A percentile compares a stretch with the other conserved stretches of the same genome.
phyloP scores from a whole-genome alignment of 2,888 invertebrate genomes.

The Lasioglossum pauxillum region DNA sequence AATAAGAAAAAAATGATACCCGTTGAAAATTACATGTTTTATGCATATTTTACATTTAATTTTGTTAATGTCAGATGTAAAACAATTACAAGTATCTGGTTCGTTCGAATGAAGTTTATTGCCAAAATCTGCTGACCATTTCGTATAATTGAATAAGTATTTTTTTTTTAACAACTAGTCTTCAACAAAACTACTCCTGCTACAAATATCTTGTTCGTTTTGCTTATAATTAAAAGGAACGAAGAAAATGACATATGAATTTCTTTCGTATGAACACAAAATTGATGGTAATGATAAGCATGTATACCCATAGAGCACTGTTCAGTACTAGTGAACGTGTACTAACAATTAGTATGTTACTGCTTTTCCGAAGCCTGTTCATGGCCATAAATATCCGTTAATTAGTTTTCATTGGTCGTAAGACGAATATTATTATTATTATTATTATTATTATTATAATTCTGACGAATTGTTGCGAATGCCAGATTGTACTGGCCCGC shows the following conservation, averaged over 20 bases:
- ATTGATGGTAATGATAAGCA: conserved; percentile 54
- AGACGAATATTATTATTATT: conserved; percentile 40
- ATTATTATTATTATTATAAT: conserved; percentile 44
- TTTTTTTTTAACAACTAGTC: conserved; percentile 24
- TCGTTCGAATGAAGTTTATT: conserved; percentile 43
- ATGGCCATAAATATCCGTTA: conserved; percentile 46
- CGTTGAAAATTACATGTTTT: conserved; percentile 4
- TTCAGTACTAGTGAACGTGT: conserved; percentile 41
- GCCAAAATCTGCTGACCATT: conserved; percentile 26
- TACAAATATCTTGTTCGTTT: conserved; percentile 26
- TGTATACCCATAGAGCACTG: conserved; percentile 55
- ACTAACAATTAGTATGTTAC: conserved; percentile 31
- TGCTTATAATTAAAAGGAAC: conserved; percentile 19
- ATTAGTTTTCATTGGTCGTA: conserved; percentile 45
- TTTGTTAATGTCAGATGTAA: conserved; percentile 8
- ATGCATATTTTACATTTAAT: not conserved
- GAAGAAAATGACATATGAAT: conserved; percentile 37
- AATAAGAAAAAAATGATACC: conserved; percentile 13
- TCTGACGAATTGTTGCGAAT: not conserved
- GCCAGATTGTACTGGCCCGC: not conserved
- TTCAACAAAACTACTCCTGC: conserved; percentile 14
- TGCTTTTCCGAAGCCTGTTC: conserved; percentile 53
- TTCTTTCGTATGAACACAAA: conserved; percentile 47
- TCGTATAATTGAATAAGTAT: conserved; percentile 13
- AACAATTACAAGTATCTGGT: conserved; percentile 18